Evolutionary conservation across 92 coral and sea anemone genomes (phyloP), one percentile per base, ranked within the genome.

Genomic region (Pocillopora grandis): DNA sequence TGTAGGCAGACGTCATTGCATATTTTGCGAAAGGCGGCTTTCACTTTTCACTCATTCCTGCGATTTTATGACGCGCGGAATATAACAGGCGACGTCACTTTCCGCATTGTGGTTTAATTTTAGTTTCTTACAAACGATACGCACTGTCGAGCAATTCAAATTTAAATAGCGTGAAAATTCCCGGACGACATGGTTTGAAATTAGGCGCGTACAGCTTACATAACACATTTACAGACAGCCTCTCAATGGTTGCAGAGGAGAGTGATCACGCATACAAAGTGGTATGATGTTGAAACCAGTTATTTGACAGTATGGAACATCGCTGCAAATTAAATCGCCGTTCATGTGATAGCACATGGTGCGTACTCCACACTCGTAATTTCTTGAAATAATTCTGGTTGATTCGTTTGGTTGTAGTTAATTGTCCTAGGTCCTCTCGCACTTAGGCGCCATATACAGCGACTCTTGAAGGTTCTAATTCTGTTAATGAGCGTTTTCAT

Each of bases 81-180:
- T 62, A 12, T 20, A 19, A 11, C 6, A 63, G 20, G 48, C 58
- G 0, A 15, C 18, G 59, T 42, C 10, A 14, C 10, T 81, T 81
- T 81, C 76, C 85, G 69, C 70, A 55, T 80, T 35, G 68, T 35
- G 60, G 68, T 20, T 57, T 70, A 81, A 70, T 81, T 71, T 70
- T 57, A 37, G 77, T 19, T 31, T 13, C 71, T 70, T 31, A 27
- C 16, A 49, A 35, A 71, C 71, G 37, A 68, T 58, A 70, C 59
- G 68, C 70, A n/a, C 61, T 19, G 2, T 12, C 23, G 69, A 18
- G 42, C 74, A 58, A 15, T 67, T 14, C 23, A 69, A 81, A 81
- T 42, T 42, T 3, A 7, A 7, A 77, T 71, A n/a, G 78, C 78
- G 85, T 81, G 85, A 59, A 81, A 71, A 36, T 80, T 81, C 59